Evolutionary conservation across 1,140 invertebrate species (phyloP), one percentile per base, ranked within the genome.

Genomic region (Bombus confusus): DNA sequence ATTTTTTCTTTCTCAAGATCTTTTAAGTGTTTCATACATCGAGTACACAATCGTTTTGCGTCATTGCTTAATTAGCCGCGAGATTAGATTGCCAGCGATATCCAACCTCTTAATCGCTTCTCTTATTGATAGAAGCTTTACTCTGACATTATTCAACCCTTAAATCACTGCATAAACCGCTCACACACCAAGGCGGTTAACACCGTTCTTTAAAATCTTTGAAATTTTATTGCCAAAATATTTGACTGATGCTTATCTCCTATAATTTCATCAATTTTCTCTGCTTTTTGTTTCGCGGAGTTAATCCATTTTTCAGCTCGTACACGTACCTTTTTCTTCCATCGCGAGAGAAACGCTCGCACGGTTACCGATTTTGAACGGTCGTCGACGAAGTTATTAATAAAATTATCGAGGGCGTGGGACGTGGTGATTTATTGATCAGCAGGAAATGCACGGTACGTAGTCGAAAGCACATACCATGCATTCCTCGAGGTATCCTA

Each of bases 381-480:
- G 43, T 79, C 52, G 12, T 15, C 64, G n/a, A 39, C 39, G 76
- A 68, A 13, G 75, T 59, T 84, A 84, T 84, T 84, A 84, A 84
- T 84, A 84, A 84, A 79, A 62, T 84, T 84, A 84, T 84, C 76
- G 83, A 84, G 83, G 83, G 83, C 66, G 83, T 72, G 76, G 57
- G 52, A 84, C 74, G 66, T 22, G 66, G 31, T 75, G 52, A 84
- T 84, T 69, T 84, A 84, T 84, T 68, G 82, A 84, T 84, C 73
- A 68, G 47, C 66, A 71, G 82, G n/a, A 84, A 78, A 28, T 76
- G 64, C 34, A 66, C 6, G 72, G 64, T 39, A 74, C 73, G 73
- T 47, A 52, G 43, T 15, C 5, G 9, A 31, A 52, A 39, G 41
- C 39, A 52, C 41, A 31, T 37, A 37, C 28, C 57, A 3, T 64